Evolutionary conservation across 2,888 invertebrate species (phyloP).

Genomic region (Ectobius pallidus): DNA sequence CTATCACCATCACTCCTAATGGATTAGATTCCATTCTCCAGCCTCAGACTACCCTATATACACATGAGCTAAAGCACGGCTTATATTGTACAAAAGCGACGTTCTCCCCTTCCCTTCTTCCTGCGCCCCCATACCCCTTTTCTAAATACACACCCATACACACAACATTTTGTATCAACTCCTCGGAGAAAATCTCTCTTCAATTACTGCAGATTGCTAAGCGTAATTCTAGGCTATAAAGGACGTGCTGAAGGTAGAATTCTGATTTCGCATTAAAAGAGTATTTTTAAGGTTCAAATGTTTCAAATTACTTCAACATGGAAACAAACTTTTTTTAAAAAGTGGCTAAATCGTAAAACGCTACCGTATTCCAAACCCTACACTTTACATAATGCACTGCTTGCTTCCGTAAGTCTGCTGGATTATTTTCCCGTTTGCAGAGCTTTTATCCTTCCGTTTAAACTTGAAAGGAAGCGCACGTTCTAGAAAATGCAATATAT

Average conservation of each 20-base stretch:
- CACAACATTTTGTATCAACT: constrained; percentile 30
- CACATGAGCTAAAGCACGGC: constrained; percentile 12
- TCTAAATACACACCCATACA: constrained; percentile 25
- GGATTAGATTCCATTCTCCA: constrained; percentile 26
- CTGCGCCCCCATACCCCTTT: background rate
- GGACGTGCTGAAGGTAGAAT: background rate
- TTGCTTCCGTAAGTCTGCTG: no score
- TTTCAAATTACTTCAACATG: constrained; percentile 22
- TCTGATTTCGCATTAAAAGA: constrained; percentile 23
- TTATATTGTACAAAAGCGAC: constrained; percentile 26
- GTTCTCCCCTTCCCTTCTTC: background rate
- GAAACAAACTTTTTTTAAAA: background rate
- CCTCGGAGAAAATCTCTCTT: constrained; percentile 37
- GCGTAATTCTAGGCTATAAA: constrained; percentile 16
- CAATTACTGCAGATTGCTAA: constrained; percentile 39
- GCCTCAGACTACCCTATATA: constrained; percentile 1
- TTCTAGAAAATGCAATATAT: no score
- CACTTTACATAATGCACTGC: no score
- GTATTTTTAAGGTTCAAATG: background rate
- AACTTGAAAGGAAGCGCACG: no score
- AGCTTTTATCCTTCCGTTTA: no score
- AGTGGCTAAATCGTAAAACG: no score
- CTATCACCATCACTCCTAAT: constrained; percentile 24
- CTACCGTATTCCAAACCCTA: no score
- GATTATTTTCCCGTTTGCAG: no score